Evolutionary conservation across 2,888 invertebrate genomes (phyloP), one percentile per base, ranked within the genome.

Genomic region (Sinopyrophorus schimmeli): DNA sequence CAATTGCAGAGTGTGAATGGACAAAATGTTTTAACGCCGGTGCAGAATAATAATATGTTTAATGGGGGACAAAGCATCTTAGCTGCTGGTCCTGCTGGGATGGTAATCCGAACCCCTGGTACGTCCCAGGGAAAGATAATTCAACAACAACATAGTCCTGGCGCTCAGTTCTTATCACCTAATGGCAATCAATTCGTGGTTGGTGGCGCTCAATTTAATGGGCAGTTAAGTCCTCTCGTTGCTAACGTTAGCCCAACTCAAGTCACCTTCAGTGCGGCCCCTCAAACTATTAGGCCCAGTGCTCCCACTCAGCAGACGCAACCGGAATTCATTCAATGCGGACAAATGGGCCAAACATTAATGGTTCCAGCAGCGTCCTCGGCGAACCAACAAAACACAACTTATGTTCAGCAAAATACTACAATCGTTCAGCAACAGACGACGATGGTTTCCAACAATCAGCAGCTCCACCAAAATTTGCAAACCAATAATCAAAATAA

Each of bases 371-470:
- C 74, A 1, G 77, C 80, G 1, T 70, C 78, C 11, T 76, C 80
- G 0, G 74, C 77, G 7, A 81, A 78, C 65, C 79, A 84, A 48
- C 80, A 79, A 42, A 79, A 72, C 59, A 83, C 84, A 0, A 89
- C 90, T 0, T 89, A 84, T 63, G 87, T 90, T 1, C 90, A 89
- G 59, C 89, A 90, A 61, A 91, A 90, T 66, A 89, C 90, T 1
- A 89, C 90, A 1, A 89, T 91, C 61, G 87, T 89, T 2, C 88
- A 88, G 63, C 88, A 88, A 61, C 87, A 88, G 68, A 87, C 87
- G 0, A 87, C 87, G 0, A 82, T 87, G 75, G 83, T 87, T 2
- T 82, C 86, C 0, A 86, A 85, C 62, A 83, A 86, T 61, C 83
- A 80, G 54, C 69, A 75, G 53, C 73, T 75, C 40, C 77, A 77